These are phyloP conservation scores for Macropodus opercularis DNA, from an alignment of 2,797 vertebrate species.

Conservation along the genomic window DNA sequence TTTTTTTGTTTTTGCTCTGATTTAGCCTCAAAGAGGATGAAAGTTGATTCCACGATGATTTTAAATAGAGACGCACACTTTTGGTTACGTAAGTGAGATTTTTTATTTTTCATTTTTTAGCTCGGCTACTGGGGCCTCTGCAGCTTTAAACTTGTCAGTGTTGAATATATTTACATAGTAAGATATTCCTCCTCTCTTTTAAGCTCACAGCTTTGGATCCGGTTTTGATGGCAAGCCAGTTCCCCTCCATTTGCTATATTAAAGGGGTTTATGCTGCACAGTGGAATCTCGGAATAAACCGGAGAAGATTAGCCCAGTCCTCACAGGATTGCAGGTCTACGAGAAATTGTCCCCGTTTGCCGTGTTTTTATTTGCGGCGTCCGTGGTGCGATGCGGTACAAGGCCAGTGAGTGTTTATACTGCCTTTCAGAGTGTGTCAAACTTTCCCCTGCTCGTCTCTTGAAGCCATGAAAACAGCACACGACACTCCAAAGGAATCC, in stretches of 20 bases:
- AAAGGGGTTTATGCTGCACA: slow-evolving; percentile 69
- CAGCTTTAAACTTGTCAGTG: slow-evolving; percentile 66
- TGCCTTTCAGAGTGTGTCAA: slow-evolving; percentile 21
- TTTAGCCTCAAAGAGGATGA: slow-evolving; percentile 25
- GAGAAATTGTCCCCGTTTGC: slow-evolving; percentile 27
- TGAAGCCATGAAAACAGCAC: slow-evolving; percentile 28
- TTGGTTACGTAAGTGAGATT: slow-evolving; percentile 42
- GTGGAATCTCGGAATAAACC: slow-evolving; percentile 59
- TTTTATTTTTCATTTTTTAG: slow-evolving; percentile 26
- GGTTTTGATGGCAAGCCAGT: slow-evolving; percentile 75
- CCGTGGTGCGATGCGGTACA: slow-evolving; percentile 21
- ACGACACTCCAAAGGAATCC: slow-evolving; percentile 24
- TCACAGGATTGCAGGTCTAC: slow-evolving; percentile 42
- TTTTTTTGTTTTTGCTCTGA: slow-evolving; percentile 23
- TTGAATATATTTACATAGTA: slow-evolving; percentile 77
- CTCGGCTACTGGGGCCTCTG: slow-evolving; percentile 38
- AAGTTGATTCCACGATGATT: slow-evolving; percentile 41
- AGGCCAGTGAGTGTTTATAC: slow-evolving; percentile 29
- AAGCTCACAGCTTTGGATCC: slow-evolving; percentile 70
- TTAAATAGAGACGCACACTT: slow-evolving; percentile 37
- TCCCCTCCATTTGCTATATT: slow-evolving; percentile 75
- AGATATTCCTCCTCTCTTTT: slow-evolving; percentile 68
- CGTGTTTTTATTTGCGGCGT: slow-evolving; percentile 53
- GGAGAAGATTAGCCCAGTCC: slow-evolving; percentile 58
- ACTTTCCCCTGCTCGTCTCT: slow-evolving; percentile 28